These are phyloP conservation scores for Archaeoteleia sp. DNA, from an alignment of 2,888 invertebrate genomes.

Conservation along the genomic window DNA sequence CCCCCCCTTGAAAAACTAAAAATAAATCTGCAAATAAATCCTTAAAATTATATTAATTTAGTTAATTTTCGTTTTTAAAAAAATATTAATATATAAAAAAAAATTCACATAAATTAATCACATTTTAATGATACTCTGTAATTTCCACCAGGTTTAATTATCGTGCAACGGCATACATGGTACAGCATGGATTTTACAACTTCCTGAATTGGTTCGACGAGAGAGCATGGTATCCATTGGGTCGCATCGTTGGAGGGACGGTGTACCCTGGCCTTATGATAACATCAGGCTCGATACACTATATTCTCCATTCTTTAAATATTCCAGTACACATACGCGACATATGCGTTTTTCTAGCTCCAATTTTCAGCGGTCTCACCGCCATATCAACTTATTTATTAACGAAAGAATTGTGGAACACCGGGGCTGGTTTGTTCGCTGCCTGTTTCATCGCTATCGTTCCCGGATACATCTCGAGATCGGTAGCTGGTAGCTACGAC, in stretches of 20 bases:
- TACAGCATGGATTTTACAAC: conserved; percentile 99
- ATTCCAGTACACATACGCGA: conserved; percentile 99
- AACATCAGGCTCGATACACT: conserved; percentile 98
- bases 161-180: conserved; percentile 99
- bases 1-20: no score
- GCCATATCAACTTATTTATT: conserved; percentile 97
- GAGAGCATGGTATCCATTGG: conserved; percentile 99
- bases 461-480: conserved; percentile 98
- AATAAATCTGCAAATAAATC: no score
- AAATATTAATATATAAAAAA: no score
- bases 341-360: conserved; percentile 98
- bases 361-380: conserved; percentile 96
- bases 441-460: conserved; percentile 99
- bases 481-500: conserved; percentile 99
- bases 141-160: conserved; percentile 92
- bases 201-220: conserved; percentile 99
- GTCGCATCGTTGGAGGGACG: conserved; percentile 98
- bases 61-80: no score
- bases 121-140: neutral
- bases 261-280: conserved; percentile 99
- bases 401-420: conserved; percentile 97
- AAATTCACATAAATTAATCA: neutral
- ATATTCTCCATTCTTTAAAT: conserved; percentile 91
- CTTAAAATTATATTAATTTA: no score
- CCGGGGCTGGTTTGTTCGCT: conserved; percentile 97